Base-by-base conservation (phyloP, 2,888 invertebrate genomes). In the Ophion ventricosus region DNA sequence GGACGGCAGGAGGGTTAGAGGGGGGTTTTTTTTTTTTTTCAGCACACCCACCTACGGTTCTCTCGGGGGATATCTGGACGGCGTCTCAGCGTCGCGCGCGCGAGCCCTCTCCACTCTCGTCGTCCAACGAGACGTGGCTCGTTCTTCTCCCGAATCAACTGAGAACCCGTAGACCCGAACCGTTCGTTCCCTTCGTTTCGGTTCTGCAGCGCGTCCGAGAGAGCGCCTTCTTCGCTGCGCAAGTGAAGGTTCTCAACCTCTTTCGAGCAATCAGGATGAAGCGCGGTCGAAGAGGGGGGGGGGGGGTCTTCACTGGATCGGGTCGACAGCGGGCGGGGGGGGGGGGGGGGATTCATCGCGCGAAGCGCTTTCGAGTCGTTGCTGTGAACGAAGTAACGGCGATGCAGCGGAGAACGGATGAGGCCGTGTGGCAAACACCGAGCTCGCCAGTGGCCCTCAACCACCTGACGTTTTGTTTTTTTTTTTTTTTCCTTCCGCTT, bases 31-130 rank as follows among this genome's bases (percentile, higher is more conserved):
- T n/a, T n/a, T n/a, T n/a, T n/a, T 70, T 79, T 82, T 70, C 17
- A 78, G 85, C 80, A 83, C 85, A 82, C 85, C 83, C 85, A 83
- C 86, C 64, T 80, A 80, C 54, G 63, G 67, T 69, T 69, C 70
- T 66, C 76, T 84, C 82, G 61, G 70, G 64, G 67, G n/a, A n/a
- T n/a, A n/a, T n/a, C 80, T 40, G 40, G 40, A 23, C 80, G 57
- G 78, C 74, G 81, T 83, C 67, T 75, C 69, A 57, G 20, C 81
- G 73, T 61, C 70, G 79, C 25, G 61, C 20, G 57, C 57, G n/a
- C n/a, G n/a, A n/a, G n/a, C n/a, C n/a, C n/a, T n/a, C n/a, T n/a
- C n/a, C n/a, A n/a, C n/a, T n/a, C n/a, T n/a, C n/a, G 1, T 10
- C 57, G 57, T 57, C 7, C 57, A 20, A 20, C 57, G 43, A 43